These are phyloP conservation scores for Volucella bombylans DNA, from an alignment of 2,888 invertebrate species.

Conservation along the genomic window DNA sequence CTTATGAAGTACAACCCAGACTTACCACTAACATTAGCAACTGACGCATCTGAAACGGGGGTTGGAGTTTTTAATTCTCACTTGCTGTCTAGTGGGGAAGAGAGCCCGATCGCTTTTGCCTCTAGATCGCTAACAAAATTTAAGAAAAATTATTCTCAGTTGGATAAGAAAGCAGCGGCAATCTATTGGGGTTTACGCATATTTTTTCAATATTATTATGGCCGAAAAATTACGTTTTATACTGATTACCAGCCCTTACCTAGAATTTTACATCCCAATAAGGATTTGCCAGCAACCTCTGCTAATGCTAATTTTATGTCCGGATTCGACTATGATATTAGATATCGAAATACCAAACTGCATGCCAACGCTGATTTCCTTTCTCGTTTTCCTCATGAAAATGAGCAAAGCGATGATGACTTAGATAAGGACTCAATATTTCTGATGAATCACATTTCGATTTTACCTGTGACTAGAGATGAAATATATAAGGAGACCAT, in stretches of 20 bases:
- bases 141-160: too few species aligned
- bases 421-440: too few species aligned
- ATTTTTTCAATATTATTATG: slow-evolving; percentile 60
- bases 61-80: slow-evolving; percentile 62
- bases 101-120: too few species aligned
- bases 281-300: slow-evolving; percentile 51
- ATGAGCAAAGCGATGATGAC: too few species aligned
- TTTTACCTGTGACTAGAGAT: too few species aligned
- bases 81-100: too few species aligned
- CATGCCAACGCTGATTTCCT: slow-evolving; percentile 9
- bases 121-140: too few species aligned
- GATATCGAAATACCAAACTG: slow-evolving; percentile 56
- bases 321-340: slow-evolving; percentile 69
- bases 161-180: slow-evolving; percentile 67
- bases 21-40: slow-evolving; percentile 58
- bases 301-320: slow-evolving; percentile 67
- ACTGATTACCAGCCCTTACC: slow-evolving; percentile 61
- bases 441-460: too few species aligned
- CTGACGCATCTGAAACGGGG: slow-evolving; percentile 53
- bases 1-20: slow-evolving; percentile 59
- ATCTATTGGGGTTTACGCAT: slow-evolving; percentile 58
- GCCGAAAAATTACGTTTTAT: slow-evolving; percentile 48
- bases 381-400: too few species aligned
- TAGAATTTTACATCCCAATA: slow-evolving; percentile 57
- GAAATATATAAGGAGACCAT: too few species aligned